Base-by-base conservation (phyloP, 2,797 vertebrate genomes). In the Sarcophilus harrisii region DNA sequence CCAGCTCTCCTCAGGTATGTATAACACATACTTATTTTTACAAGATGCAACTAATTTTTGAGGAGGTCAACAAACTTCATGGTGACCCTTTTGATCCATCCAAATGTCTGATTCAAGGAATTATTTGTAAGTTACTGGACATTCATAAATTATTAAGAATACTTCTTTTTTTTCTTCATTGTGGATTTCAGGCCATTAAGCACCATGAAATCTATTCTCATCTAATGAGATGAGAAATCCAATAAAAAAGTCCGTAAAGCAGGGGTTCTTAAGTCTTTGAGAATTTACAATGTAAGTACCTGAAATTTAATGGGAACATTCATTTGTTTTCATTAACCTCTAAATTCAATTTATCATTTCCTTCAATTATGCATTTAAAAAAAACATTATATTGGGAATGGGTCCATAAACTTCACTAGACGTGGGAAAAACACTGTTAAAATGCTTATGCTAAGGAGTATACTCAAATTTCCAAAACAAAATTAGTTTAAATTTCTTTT, bases 1-100 rank as follows among this genome's bases (percentile, higher is more conserved):
- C 49, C 87, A 81, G 94, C 57, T 90, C 0, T 94, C 93, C 90
- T 0, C 52, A 57, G 91, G 32, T 96, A 90, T 57, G 0, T 1
- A 87, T 81, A 96, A 92, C 92, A 90, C 96, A 90, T 93, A 93
- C 66, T 59, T 62, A 94, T 93, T 87, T 94, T 58, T 49, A 95
- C 2, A 30, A 54, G 93, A 93, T 32, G 91, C 16, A 95, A 93
- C 18, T 96, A 95, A 90, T 91, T 38, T 9, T 0, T 92, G 96
- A 60, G 57, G 16, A 96, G 58, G 52, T 92, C 58, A 87, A 66
- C 52, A 87, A 94, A 94, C 30, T 94, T 58, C 60, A n/a, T 93
- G 54, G 54, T 55, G 91, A 81, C 0, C 58, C 52, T 94, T 24
- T 91, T 32, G 4, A 92, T 52, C 38, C 91, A 52, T 93, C 38